Percentiles rank a stretch among this genome's conserved stretches.
phyloP scores from a whole-genome alignment of 2,113 vertebrate species.

The Sebastes fasciatus region DNA sequence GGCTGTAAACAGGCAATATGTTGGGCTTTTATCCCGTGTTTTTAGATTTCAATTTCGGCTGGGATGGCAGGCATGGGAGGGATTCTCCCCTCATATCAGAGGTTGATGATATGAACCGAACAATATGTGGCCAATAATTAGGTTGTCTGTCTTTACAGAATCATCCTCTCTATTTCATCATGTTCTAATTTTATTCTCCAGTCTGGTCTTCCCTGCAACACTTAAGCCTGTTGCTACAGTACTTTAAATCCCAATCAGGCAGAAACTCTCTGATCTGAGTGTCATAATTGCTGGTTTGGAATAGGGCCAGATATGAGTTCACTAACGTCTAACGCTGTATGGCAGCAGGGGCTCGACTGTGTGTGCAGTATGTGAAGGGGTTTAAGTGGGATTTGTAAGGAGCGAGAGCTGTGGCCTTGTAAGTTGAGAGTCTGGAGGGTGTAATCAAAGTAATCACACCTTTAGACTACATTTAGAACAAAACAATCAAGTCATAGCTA shows the following conservation, averaged over 20 bases:
- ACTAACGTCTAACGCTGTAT: constrained; percentile 7
- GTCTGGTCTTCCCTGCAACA: constrained; percentile 11
- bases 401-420: not conserved
- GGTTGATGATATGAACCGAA: not conserved
- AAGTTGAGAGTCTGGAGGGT: not conserved
- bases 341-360: not conserved
- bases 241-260: constrained; percentile 36
- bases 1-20: not conserved
- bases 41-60: not conserved
- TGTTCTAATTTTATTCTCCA: not conserved
- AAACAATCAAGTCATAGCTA: not conserved
- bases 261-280: constrained; percentile 26
- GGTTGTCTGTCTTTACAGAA: not conserved
- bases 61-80: not conserved
- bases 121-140: not conserved
- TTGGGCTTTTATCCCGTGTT: not conserved
- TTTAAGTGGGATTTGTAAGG: constrained; percentile 44
- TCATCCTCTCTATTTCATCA: constrained; percentile 10
- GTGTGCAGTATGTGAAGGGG: not conserved
- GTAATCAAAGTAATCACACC: constrained; percentile 18
- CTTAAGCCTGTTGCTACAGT: not conserved
- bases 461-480: constrained; percentile 14
- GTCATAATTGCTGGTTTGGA: constrained; percentile 3
- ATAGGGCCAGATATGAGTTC: not conserved
- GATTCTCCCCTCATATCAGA: not conserved